These are phyloP conservation scores for Philaethria dido DNA, from an alignment of 2,888 invertebrate species.

Conservation along the genomic window DNA sequence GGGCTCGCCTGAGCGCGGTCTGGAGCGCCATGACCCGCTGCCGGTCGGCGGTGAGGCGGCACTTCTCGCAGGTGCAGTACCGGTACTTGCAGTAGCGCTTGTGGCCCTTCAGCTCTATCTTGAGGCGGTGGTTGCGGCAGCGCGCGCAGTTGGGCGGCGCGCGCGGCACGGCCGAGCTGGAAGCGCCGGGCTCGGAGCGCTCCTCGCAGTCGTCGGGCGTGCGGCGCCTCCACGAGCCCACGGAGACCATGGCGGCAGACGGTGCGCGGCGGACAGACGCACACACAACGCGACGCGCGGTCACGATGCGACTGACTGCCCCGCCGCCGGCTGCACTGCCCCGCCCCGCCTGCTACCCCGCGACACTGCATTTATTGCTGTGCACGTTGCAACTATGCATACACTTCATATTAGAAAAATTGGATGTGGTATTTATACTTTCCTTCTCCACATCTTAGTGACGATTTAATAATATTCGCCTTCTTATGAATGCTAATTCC, in stretches of 20 bases:
- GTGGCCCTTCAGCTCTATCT: constrained; percentile 94
- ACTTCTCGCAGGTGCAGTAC: constrained; percentile 90
- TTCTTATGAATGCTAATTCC: background rate
- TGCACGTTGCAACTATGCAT: constrained; percentile 58
- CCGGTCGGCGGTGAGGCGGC: constrained; percentile 92
- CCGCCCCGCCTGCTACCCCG: constrained; percentile 62
- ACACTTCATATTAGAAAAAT: constrained; percentile 34
- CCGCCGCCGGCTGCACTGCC: constrained; percentile 54
- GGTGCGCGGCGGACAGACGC: constrained; percentile 45
- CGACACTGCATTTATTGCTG: constrained; percentile 74
- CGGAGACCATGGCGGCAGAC: constrained; percentile 70
- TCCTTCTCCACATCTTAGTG: background rate
- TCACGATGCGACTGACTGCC: constrained; percentile 73
- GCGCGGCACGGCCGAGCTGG: constrained; percentile 86
- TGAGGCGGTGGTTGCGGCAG: constrained; percentile 95
- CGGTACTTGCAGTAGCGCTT: constrained; percentile 95
- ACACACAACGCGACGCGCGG: constrained; percentile 73
- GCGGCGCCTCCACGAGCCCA: constrained; percentile 78
- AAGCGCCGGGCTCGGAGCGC: constrained; percentile 76
- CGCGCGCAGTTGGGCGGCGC: constrained; percentile 96
- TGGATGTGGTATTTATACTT: constrained; percentile 29
- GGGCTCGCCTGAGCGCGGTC: constrained; percentile 92
- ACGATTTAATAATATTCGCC: background rate
- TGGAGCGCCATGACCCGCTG: constrained; percentile 95
- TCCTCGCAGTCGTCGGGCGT: constrained; percentile 78